Percentiles rank a stretch among this genome's conserved stretches.
Conservation (phyloP, 2,888 invertebrate species). For the Beris morrisii region DNA sequence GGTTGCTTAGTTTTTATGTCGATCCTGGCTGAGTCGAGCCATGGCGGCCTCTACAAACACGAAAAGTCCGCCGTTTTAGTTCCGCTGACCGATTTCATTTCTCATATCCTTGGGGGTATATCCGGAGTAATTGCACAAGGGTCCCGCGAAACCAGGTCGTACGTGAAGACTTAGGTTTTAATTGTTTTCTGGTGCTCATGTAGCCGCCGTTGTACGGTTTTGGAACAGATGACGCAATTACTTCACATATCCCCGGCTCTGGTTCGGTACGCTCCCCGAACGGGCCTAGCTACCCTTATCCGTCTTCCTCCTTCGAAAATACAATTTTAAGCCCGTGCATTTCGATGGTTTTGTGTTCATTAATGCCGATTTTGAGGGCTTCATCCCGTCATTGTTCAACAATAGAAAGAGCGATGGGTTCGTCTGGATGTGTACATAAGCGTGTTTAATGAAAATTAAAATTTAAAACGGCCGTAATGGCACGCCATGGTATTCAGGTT, state of each 20-base stretch:
- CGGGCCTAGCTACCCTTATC: no score
- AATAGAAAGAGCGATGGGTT: no score
- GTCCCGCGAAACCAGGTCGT: not conserved
- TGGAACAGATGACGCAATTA: slow-evolving; percentile 37
- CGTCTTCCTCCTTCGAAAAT: no score
- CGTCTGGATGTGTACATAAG: not conserved
- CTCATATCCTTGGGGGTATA: slow-evolving; percentile 29
- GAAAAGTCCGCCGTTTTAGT: not conserved
- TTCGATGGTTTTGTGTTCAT: no score
- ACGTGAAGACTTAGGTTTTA: slow-evolving; percentile 18
- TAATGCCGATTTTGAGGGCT: no score
- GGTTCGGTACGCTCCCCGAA: not conserved
- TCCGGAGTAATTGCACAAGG: slow-evolving; percentile 25
- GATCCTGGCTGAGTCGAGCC: not conserved
- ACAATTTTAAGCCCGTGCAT: no score
- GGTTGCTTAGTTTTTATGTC: slow-evolving; percentile 2
- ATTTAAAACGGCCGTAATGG: slow-evolving; percentile 14
- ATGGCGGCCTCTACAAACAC: slow-evolving; percentile 26
- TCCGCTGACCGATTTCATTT: slow-evolving; percentile 31
- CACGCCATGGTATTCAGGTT: not conserved
- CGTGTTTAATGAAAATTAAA: slow-evolving; percentile 18
- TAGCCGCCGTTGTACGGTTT: slow-evolving; percentile 15
- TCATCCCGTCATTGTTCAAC: no score
- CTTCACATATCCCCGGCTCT: slow-evolving; percentile 22
- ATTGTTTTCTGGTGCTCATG: slow-evolving; percentile 24